Evolutionary conservation across 2,888 invertebrate species (phyloP).

Genomic region (Orthonevra nobilis): DNA sequence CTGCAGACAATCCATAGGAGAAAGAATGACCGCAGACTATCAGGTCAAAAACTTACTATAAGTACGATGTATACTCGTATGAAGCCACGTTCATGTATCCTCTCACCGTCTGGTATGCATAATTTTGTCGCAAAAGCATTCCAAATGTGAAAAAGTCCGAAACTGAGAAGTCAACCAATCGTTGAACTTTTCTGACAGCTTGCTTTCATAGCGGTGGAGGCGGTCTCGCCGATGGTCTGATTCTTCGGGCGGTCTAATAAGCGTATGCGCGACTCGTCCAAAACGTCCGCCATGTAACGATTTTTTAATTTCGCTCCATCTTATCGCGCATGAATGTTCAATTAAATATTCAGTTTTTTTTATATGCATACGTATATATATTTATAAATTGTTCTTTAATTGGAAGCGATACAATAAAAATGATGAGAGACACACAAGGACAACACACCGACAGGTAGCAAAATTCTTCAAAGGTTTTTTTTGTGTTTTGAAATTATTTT

Average conservation of each 20-base stretch:
- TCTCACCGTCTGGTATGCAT: constrained; percentile 13
- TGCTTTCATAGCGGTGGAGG: background rate
- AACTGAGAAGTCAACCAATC: constrained; percentile 22
- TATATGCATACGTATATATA: too few species aligned
- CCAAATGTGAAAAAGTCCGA: constrained; percentile 52
- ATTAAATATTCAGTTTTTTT: constrained; percentile 67
- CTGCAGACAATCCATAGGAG: constrained; percentile 34
- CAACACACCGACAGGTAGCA: background rate
- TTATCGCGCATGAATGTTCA: constrained; percentile 70
- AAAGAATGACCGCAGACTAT: constrained; percentile 46
- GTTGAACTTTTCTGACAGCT: constrained; percentile 57
- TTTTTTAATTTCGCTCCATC: constrained; percentile 70
- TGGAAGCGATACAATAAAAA: constrained; percentile 45
- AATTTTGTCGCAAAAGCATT: constrained; percentile 58
- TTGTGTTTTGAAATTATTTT: constrained; percentile 14
- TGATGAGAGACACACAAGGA: background rate
- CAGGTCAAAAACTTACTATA: constrained; percentile 35
- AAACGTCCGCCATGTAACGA: constrained; percentile 70
- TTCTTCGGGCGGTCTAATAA: constrained; percentile 62
- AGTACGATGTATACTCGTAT: too few species aligned
- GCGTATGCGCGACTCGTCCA: constrained; percentile 67
- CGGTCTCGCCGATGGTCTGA: background rate
- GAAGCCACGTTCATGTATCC: constrained; percentile 30
- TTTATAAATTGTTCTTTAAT: constrained; percentile 68
- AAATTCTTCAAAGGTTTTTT: constrained; percentile 9